Evolutionary conservation across 2,113 vertebrate genomes (phyloP).

Genomic region (Lycocorax pyrrhopterus): DNA sequence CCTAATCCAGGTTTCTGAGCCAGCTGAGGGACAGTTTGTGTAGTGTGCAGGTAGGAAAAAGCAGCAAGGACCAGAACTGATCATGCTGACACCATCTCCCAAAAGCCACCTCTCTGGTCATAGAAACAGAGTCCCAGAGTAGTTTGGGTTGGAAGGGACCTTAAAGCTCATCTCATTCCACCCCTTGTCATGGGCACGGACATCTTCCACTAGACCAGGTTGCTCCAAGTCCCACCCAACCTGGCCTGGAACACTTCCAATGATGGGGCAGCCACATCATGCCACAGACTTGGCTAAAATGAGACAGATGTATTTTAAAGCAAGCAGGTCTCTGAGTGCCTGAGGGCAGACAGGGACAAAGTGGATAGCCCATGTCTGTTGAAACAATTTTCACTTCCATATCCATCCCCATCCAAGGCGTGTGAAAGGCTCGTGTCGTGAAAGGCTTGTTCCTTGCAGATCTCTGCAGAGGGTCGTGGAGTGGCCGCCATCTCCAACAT

Average conservation of each 20-base stretch:
- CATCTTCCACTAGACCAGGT: neutral
- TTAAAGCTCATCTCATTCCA: neutral
- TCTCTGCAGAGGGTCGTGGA: constrained; percentile 81
- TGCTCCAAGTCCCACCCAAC: neutral
- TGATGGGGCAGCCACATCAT: neutral
- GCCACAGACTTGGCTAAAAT: neutral
- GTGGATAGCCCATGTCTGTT: accelerated
- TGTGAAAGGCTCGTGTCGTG: accelerated
- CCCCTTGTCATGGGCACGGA: neutral
- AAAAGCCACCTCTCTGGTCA: neutral
- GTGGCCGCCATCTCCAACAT: constrained; percentile 83
- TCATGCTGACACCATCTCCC: neutral
- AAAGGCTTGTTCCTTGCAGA: constrained; percentile 64
- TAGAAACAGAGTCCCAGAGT: neutral
- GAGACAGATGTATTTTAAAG: neutral
- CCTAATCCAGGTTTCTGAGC: neutral
- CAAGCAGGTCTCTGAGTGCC: neutral
- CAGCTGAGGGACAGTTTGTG: neutral
- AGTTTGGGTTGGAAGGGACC: neutral
- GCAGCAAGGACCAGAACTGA: neutral
- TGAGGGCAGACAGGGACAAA: neutral
- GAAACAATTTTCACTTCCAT: neutral
- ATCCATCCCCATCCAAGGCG: accelerated
- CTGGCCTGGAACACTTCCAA: neutral
- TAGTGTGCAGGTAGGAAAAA: neutral